Evolutionary conservation across 2,888 invertebrate species (phyloP).

Genomic region (Dolomedes plantarius): DNA sequence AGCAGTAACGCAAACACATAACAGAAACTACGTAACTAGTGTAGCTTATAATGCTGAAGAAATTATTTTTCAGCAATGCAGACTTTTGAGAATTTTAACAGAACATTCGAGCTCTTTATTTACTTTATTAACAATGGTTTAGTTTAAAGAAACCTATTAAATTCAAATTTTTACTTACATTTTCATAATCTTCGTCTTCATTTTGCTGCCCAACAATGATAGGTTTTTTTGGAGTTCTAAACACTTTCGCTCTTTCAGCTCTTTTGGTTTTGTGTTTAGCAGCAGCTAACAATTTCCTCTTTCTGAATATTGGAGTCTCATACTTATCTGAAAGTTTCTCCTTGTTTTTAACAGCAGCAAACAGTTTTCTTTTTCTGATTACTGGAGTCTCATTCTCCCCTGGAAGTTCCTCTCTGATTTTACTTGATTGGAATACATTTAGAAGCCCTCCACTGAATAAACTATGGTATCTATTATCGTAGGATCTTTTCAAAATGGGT

Average conservation of each 20-base stretch:
- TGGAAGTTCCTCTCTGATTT: neutral
- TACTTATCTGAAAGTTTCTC: neutral
- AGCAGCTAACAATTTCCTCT: neutral
- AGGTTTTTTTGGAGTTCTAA: neutral
- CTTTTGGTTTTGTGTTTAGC: neutral
- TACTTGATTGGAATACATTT: neutral
- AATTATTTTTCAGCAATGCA: too few relatives aligned
- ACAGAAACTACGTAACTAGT: too few relatives aligned
- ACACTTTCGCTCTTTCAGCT: neutral
- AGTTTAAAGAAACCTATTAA: too few relatives aligned
- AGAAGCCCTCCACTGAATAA: conserved; percentile 50
- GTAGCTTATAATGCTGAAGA: too few relatives aligned
- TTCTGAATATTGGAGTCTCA: neutral
- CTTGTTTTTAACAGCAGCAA: neutral
- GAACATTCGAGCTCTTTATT: too few relatives aligned
- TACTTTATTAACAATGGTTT: too few relatives aligned
- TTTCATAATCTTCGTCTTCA: conserved; percentile 41
- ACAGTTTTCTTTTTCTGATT: neutral
- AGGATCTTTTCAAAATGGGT: neutral
- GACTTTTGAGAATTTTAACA: too few relatives aligned
- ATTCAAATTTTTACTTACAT: conserved; percentile 44
- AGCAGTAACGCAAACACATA: too few relatives aligned
- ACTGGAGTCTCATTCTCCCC: neutral
- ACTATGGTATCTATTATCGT: neutral
- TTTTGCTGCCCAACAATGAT: conserved; percentile 19